These are phyloP conservation scores for Coremacera marginata DNA, from an alignment of 2,888 invertebrate species.

Conservation along the genomic window DNA sequence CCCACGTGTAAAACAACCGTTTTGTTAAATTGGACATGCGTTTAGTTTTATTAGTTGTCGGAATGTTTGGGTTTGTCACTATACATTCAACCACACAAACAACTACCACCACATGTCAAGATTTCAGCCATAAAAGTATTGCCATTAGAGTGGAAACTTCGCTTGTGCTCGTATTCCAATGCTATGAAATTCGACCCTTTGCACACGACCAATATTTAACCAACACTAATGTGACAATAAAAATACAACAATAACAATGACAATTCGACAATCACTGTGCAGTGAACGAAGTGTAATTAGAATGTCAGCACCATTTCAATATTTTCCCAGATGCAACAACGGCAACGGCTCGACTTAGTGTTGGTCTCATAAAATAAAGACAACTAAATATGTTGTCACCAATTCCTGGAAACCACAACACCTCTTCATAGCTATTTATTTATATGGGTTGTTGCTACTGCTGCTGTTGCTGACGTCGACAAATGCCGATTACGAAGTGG, in stretches of 20 bases:
- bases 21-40: no score
- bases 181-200: not conserved
- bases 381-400: not conserved
- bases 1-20: no score
- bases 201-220: not conserved
- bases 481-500: no score
- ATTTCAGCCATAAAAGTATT: not conserved
- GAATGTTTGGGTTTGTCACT: no score
- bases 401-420: not conserved
- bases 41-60: no score
- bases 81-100: no score
- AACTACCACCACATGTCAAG: conserved; percentile 21
- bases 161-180: no score
- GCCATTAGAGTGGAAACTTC: no score
- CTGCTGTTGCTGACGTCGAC: no score
- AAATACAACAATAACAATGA: not conserved
- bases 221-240: not conserved
- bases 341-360: not conserved
- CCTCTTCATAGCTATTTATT: not conserved
- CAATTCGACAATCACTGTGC: not conserved
- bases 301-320: not conserved
- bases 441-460: not conserved
- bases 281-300: not conserved
- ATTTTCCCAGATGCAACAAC: not conserved
- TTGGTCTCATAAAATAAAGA: not conserved